Base-by-base conservation (phyloP, 2,797 vertebrate genomes). In the Monodelphis domestica region DNA sequence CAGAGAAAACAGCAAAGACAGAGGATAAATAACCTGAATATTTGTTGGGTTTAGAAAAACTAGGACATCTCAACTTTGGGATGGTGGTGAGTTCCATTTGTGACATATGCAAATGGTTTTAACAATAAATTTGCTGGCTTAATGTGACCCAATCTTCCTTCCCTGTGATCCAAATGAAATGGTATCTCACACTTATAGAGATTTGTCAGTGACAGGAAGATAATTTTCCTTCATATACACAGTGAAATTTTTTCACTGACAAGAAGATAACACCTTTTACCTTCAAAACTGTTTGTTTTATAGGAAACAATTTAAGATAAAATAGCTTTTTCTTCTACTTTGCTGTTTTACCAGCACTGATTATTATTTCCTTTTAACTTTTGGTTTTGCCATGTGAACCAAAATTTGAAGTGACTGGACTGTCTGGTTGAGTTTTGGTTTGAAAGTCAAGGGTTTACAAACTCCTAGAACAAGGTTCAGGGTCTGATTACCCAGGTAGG, bases 261-360 rank as follows among this genome's bases (percentile, higher is more conserved):
- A 96, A 95, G 97, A 97, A 96, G 95, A 97, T 97, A 95, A 95
- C 95, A 95, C 90, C 91, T 95, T 97, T 97, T 97, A 96, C 92
- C 92, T 96, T 96, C 90, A 94, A 91, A 97, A 92, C 95, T 94
- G 94, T 95, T 97, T 94, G 94, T 96, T 97, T 97, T 97, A 95
- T 91, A 96, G 93, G 91, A 97, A 97, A 97, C 94, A 95, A 92
- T 96, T 97, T 97, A 89, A 93, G 92, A 92, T 95, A 93, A 97
- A 97, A 97, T 95, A 96, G 92, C 94, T 91, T 93, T 95, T 94
- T n/a, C 96, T 91, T 88, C 56, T 88, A 94, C 92, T 96, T 95
- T 95, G 89, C 88, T 95, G 38, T 94, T 95, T 97, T 95, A 95
- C 95, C 89, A 84, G 94, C 56, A 90, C 89, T 91, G 93, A 97